Base-by-base conservation (phyloP, 2,888 invertebrate species). In the Drosophila cognata region DNA sequence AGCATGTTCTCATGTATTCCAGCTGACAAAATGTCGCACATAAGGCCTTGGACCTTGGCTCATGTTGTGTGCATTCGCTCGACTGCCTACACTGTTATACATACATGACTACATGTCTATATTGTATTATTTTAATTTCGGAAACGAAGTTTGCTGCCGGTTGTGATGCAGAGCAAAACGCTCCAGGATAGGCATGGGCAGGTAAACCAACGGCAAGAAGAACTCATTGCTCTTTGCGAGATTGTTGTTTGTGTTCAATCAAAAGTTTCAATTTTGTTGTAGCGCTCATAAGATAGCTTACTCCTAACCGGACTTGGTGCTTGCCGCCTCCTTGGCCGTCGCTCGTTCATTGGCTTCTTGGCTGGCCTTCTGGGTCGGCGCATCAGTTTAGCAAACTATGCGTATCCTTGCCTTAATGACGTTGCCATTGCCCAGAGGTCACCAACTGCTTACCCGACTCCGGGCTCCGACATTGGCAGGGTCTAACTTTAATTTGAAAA, bases 51-150 rank as follows among this genome's bases (percentile, higher is more conserved):
- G 58, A 52, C 59, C 55, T 65, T 62, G 43, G 46, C 43, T 28
- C n/a, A 31, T 33, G 31, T 43, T 6, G 29, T 31, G 16, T 69
- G 36, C n/a, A 55, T 25, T 53, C 51, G 69, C 57, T 55, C 58
- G 78, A 65, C 68, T 82, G 72, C 69, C 64, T 68, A 35, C 64
- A 51, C 58, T 70, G 72, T 71, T 70, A 67, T 75, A 74, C 53
- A 79, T 78, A 82, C 82, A 88, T 18, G 18, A 21, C 21, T 21
- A 21, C 21, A 31, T 31, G 18, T 36, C 35, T 7, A 28, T 56
- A 87, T 87, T 84, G 85, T 89, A 81, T 87, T 87, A 87, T 89
- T 89, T 89, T 87, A 87, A 87, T 87, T 87, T 87, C 77, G 83
- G 69, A 86, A 84, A 87, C 83, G 65, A 74, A 83, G 79, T 85